Percentiles rank a stretch among this genome's conserved stretches.
Conservation (phyloP, 2,797 vertebrate species). For the Heteromormyrus szaboi region DNA sequence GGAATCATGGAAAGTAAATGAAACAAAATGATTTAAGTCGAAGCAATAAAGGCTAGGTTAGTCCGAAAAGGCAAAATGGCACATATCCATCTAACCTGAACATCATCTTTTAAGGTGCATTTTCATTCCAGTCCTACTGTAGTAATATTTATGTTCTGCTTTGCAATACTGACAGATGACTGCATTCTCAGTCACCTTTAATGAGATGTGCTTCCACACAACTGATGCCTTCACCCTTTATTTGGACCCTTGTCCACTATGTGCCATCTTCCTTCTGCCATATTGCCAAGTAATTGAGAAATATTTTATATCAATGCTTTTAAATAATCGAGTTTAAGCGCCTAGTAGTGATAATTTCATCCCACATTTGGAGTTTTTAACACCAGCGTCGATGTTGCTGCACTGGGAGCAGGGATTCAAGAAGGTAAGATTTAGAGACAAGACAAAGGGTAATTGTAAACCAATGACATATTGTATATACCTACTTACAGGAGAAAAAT, state of each 20-base stretch:
- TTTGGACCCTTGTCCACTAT: not conserved
- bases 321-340: not conserved
- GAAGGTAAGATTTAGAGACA: not conserved
- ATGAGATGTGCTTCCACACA: not conserved
- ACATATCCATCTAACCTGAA: not conserved
- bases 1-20: not conserved
- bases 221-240: not conserved
- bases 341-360: not conserved
- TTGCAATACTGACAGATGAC: not conserved
- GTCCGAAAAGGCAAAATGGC: not conserved
- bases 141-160: not conserved
- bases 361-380: not conserved
- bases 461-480: not conserved
- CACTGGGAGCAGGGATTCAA: not conserved
- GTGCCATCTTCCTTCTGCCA: not conserved
- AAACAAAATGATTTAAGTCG: not conserved
- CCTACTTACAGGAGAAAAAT: not conserved
- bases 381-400: not conserved
- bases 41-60: not conserved
- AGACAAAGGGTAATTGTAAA: not conserved
- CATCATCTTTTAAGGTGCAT: not conserved
- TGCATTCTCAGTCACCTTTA: not conserved
- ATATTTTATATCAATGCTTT: not conserved
- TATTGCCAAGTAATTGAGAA: not conserved
- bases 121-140: not conserved